Base-by-base conservation (phyloP, 2,888 invertebrate genomes). In the Theretra japonica region DNA sequence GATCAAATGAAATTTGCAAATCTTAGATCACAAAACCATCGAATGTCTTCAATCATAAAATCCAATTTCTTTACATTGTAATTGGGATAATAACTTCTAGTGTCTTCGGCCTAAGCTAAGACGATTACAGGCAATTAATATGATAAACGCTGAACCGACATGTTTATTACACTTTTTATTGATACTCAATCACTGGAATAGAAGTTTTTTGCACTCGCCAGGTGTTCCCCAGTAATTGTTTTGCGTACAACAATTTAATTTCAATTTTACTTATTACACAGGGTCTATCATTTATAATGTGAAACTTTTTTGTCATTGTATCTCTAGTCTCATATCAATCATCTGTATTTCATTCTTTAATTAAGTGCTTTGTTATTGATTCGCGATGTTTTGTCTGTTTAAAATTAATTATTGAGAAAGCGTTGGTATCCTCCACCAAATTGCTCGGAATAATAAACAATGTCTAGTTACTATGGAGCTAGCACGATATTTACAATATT, bases 51-150 rank as follows among this genome's bases (percentile, higher is more conserved):
- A 53, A 53, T 53, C 53, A 53, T 25, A 58, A 58, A 25, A 25
- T 58, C 4, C 25, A 58, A 58, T 58, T 58, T 58, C 25, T 58
- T 28, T 69, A 69, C 30, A 50, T n/a, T 30, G 69, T n/a, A 53
- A 53, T 53, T 19, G 53, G n/a, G 53, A 53, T 53, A 53, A 56
- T 56, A 5, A 69, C 21, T 28, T 28, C 53, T 23, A 73, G 33
- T 70, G 72, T 74, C 17, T 69, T 58, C 58, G 23, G 25, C 25
- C 58, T 58, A 58, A 58, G 11, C 25, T 25, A 53, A 53, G 53
- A 50, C 50, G 50, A 53, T 53, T 53, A 53, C 25, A 58, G 28
- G 25, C 25, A 25, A 58, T 58, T 58, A 11, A 25, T 58, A 58
- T 58, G 58, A 25, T 58, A 17, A 25, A 58, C 58, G 58, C 17